A percentile compares a stretch with the other conserved stretches of the same genome.
Conservation (phyloP, 2,888 invertebrate genomes). For the Osmoderma eremita region DNA sequence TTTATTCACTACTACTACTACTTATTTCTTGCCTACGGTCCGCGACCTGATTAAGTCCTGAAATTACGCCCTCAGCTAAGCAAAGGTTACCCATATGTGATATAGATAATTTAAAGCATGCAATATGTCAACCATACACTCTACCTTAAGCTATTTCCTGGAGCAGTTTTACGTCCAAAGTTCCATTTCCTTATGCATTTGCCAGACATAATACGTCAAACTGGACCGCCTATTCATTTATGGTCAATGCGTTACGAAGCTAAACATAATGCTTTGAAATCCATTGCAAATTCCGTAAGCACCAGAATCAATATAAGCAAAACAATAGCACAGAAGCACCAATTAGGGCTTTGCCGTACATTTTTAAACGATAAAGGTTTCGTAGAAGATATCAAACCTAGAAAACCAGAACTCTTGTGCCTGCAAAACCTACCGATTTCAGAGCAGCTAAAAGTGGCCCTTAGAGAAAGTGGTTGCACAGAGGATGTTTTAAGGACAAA, state of each 20-base stretch:
- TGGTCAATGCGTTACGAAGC: constrained; percentile 10
- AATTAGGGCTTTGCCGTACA: neutral
- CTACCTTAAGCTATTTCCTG: neutral
- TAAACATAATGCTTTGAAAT: neutral
- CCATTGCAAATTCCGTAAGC: neutral
- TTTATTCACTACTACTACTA: no score
- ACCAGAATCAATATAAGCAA: neutral
- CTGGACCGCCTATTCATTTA: constrained; percentile 8
- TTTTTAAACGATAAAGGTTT: neutral
- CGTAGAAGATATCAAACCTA: neutral
- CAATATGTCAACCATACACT: no score
- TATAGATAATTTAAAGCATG: no score
- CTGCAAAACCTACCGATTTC: no score
- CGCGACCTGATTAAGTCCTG: no score
- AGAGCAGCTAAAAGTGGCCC: no score
- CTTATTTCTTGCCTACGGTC: no score
- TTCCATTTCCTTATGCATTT: neutral
- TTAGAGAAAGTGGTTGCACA: no score
- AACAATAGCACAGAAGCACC: neutral
- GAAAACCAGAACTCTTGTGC: no score
- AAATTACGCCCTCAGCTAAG: no score
- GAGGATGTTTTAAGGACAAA: no score
- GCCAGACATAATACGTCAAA: neutral
- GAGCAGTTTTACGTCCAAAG: neutral
- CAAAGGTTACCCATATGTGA: no score